These are phyloP conservation scores for Eristalis tenax DNA, from an alignment of 2,888 invertebrate species.

Conservation along the genomic window DNA sequence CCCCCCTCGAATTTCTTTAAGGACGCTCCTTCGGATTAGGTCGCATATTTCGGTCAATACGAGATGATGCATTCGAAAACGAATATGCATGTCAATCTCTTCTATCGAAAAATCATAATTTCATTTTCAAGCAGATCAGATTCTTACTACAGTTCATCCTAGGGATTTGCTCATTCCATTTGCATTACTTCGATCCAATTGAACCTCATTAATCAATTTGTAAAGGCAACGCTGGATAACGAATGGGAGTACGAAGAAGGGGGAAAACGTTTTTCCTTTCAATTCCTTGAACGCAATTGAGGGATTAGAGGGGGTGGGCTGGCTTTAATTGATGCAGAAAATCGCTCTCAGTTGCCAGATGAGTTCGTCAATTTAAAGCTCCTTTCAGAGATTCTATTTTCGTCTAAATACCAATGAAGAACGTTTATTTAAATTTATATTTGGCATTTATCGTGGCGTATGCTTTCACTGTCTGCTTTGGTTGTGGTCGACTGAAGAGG, in stretches of 20 bases:
- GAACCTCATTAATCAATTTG: slow-evolving; percentile 61
- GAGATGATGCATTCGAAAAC: slow-evolving; percentile 3
- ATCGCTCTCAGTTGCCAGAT: slow-evolving; percentile 25
- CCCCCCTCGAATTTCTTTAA: neutral
- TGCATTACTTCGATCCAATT: slow-evolving; percentile 46
- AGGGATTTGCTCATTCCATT: slow-evolving; percentile 33
- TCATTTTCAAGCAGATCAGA: slow-evolving; percentile 16
- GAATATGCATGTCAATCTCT: slow-evolving; percentile 23
- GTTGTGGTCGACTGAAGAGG: slow-evolving; percentile 30
- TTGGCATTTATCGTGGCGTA: neutral
- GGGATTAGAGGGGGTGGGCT: neutral
- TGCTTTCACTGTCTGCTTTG: slow-evolving; percentile 6
- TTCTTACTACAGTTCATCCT: neutral
- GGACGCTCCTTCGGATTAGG: neutral
- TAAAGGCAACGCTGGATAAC: slow-evolving; percentile 11
- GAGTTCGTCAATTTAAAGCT: slow-evolving; percentile 34
- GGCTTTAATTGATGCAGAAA: slow-evolving; percentile 50
- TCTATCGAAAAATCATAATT: slow-evolving; percentile 39
- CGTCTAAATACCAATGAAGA: neutral
- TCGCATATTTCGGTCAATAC: neutral
- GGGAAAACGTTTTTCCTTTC: neutral
- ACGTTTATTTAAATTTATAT: slow-evolving; percentile 24
- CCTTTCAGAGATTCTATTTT: slow-evolving; percentile 11
- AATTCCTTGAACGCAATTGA: neutral
- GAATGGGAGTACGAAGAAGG: neutral